phyloP scores from a whole-genome alignment of 2,113 vertebrate genomes.

The Pycnonotus jocosus region DNA sequence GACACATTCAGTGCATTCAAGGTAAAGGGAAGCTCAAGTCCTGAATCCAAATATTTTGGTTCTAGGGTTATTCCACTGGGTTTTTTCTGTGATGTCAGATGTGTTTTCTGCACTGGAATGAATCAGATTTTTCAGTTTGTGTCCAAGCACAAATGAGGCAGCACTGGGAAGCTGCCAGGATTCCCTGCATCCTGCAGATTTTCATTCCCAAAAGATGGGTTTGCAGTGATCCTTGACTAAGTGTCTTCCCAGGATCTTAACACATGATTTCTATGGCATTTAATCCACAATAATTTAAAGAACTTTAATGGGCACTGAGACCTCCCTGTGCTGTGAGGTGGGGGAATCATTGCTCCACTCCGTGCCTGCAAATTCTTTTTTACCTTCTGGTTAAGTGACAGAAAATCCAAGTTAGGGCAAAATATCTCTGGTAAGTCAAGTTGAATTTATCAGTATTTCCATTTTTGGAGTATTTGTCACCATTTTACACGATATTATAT shows the following conservation, averaged over 20 bases:
- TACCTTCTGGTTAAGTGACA: neutral
- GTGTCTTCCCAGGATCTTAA: neutral
- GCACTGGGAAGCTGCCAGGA: neutral
- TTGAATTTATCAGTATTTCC: neutral
- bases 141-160: neutral
- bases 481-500: neutral
- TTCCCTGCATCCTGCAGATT: neutral
- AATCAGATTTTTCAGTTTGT: neutral
- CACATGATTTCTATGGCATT: accelerated
- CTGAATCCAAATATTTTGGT: neutral
- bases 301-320: accelerated
- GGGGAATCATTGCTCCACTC: neutral
- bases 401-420: neutral
- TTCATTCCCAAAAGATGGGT: neutral
- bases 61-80: neutral
- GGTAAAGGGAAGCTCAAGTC: constrained; percentile 56
- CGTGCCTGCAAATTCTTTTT: neutral
- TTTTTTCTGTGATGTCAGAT: neutral
- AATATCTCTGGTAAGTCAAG: neutral
- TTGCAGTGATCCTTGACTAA: neutral
- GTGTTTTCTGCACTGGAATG: neutral
- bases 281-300: neutral
- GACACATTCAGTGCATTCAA: constrained; percentile 79
- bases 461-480: neutral
- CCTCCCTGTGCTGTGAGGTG: neutral